Evolutionary conservation across 2,113 vertebrate species (phyloP), one percentile per base, ranked within the genome.

Genomic region (Crotalus horridus): DNA sequence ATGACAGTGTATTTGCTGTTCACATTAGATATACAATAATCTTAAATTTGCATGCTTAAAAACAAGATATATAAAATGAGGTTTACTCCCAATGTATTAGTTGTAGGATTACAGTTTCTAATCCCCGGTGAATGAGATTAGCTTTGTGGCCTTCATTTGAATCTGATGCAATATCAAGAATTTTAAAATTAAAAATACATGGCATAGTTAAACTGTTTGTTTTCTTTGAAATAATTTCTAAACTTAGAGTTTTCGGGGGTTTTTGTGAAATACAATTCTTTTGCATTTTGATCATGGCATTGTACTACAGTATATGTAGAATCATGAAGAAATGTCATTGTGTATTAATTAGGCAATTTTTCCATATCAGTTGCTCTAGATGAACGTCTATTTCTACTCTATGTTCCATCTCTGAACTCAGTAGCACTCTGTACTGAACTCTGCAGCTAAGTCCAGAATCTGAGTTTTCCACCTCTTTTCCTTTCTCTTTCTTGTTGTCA

Each of bases 171-270:
- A 61, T 20, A 24, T 94, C 88, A 94, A 91, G 23, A 26, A 93
- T 94, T 46, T 95, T 95, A 96, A n/a, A 0, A 0, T 90, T 96
- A 95, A 96, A 95, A 92, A 95, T 88, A 87, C 92, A 91, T 86
- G 39, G 20, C 48, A 89, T 94, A 90, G 64, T 53, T 51, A 43
- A 13, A 21, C 10, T 2, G 64, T 88, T 90, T 93, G 69, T 89
- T 94, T 95, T 95, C 87, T 81, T 90, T 59, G 88, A 91, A 12
- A 90, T 94, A 0, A 1, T 89, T 95, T 93, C 89, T 90, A 92
- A 87, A 92, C 90, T 17, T 92, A 87, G 92, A 91, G 8, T 74
- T 95, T 93, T 95, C 93, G 56, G 92, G 95, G 92, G 95, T 64
- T 53, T 53, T 29, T 1, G 93, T 94, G 91, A 33, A 51, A 93